Evolutionary conservation across 2,113 vertebrate species (phyloP).

Genomic region (Mus pahari): DNA sequence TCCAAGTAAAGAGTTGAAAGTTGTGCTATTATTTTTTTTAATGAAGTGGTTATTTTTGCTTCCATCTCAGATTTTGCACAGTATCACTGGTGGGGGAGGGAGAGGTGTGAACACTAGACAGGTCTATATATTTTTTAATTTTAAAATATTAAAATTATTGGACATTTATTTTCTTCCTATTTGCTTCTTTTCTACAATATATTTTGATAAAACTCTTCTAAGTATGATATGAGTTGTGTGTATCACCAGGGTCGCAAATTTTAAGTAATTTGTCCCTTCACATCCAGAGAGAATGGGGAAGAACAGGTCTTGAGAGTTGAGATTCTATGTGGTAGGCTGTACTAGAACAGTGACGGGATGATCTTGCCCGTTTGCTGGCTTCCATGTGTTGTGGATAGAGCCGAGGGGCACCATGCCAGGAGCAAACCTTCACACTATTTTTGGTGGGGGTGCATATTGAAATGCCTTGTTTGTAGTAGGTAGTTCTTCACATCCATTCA

Average conservation of each 20-base stretch:
- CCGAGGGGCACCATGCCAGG: neutral
- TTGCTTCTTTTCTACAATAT: neutral
- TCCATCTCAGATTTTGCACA: neutral
- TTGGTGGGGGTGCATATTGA: neutral
- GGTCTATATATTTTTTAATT: neutral
- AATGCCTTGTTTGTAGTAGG: neutral
- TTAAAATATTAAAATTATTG: neutral
- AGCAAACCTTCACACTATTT: neutral
- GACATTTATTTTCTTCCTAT: conserved; percentile 1
- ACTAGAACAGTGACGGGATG: neutral
- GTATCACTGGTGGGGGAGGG: neutral
- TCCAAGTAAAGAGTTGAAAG: neutral
- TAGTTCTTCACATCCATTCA: neutral
- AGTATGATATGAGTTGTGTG: neutral
- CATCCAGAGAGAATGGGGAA: conserved; percentile 1
- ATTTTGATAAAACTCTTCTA: conserved; percentile 29
- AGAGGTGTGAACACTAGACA: neutral
- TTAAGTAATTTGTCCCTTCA: neutral
- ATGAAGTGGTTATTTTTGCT: conserved; percentile 33
- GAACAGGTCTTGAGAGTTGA: neutral
- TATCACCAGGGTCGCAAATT: neutral
- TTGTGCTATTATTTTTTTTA: neutral
- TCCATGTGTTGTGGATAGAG: neutral
- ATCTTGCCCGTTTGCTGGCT: neutral
- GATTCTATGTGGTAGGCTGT: neutral